Conservation (phyloP, 2,113 vertebrate species). For the Peromyscus polionotus region DNA sequence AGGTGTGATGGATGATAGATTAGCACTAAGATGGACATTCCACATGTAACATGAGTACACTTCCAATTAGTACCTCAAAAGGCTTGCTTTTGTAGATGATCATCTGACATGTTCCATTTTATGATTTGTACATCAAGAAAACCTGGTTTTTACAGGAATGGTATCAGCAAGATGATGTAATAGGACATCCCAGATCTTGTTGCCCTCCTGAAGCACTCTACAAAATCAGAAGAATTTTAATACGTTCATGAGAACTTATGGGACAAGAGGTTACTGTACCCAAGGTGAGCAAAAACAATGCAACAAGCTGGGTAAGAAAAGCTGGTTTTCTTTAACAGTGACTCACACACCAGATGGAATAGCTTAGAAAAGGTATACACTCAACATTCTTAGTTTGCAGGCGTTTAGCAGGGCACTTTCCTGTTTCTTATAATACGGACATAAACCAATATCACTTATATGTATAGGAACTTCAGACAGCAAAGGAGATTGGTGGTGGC, state of each 20-base stretch:
- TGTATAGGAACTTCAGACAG: not conserved
- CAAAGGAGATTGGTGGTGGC: not conserved
- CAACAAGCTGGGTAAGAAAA: not conserved
- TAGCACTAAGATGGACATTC: no score
- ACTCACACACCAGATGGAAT: not conserved
- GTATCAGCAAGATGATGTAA: not conserved
- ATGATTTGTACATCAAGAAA: not conserved
- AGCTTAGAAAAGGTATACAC: not conserved
- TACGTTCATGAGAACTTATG: not conserved
- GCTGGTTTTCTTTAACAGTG: not conserved
- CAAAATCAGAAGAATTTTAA: not conserved
- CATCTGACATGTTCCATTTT: not conserved
- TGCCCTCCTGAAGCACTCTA: not conserved
- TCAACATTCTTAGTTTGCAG: not conserved
- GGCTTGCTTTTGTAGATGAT: no score
- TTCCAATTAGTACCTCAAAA: no score
- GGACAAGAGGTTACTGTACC: not conserved
- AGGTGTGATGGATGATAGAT: no score
- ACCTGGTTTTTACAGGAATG: not conserved
- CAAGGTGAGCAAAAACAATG: not conserved
- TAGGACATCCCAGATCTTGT: not conserved
- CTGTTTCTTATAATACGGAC: no score
- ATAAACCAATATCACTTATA: not conserved
- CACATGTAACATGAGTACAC: no score
- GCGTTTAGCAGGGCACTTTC: not conserved